Evolutionary conservation across 2,888 invertebrate species (phyloP).

Genomic region (Drepana falcataria): DNA sequence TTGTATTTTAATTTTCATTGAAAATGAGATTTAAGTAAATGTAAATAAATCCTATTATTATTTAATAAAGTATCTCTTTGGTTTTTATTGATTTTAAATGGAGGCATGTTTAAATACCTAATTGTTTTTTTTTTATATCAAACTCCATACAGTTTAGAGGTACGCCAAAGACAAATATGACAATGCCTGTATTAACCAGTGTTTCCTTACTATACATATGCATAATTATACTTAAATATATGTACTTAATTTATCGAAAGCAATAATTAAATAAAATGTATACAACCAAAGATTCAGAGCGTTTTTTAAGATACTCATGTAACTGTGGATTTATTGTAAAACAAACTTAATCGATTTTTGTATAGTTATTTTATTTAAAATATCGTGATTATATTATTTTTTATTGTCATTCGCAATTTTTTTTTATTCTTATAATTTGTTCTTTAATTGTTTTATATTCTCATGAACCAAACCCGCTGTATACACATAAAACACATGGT

Average conservation of each 20-base stretch:
- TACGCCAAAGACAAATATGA: constrained; percentile 68
- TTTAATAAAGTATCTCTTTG: constrained; percentile 21
- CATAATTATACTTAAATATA: constrained; percentile 1
- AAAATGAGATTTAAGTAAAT: constrained; percentile 35
- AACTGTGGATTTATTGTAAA: neutral
- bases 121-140: constrained; percentile 30
- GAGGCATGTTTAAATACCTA: constrained; percentile 40
- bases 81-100: constrained; percentile 18
- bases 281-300: constrained; percentile 56
- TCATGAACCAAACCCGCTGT: too few relatives aligned
- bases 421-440: too few relatives aligned
- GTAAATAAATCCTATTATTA: constrained; percentile 38
- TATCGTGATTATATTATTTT: neutral
- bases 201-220: constrained; percentile 10
- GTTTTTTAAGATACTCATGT: constrained; percentile 24
- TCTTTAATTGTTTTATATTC: too few relatives aligned
- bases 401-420: too few relatives aligned
- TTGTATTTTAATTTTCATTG: constrained; percentile 42
- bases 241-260: neutral
- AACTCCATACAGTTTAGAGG: constrained; percentile 73
- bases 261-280: constrained; percentile 49
- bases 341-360: neutral
- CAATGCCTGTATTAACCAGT: constrained; percentile 31
- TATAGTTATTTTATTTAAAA: neutral
- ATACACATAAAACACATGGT: too few relatives aligned